Evolutionary conservation across 92 coral and sea anemone genomes (phyloP), one percentile per base, ranked within the genome.

Genomic region (Epizoanthus rinbou): DNA sequence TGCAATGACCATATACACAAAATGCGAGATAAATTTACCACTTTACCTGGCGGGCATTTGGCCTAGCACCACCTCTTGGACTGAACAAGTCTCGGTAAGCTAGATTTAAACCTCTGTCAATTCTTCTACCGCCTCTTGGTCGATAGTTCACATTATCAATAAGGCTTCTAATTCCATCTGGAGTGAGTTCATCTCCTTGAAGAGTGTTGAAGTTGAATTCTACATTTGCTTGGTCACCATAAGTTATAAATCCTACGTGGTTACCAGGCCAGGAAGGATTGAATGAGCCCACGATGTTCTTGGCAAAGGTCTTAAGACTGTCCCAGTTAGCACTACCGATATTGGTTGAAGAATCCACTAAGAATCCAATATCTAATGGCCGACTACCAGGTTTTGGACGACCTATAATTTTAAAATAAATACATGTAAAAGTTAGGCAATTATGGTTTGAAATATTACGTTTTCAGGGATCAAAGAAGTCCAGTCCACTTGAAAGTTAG

Each of bases 241-340:
- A 93, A 1, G 94, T 85, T 6, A 93, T 54, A 3, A 81, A 79
- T 21, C 91, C 98, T 23, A 93, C 82, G 65, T 82, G 98, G 74
- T 88, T 88, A 23, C 98, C 98, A 58, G 85, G 76, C n/a, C 85
- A 79, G 8, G 98, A 91, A n/a, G 90, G 82, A 1, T 84, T 82
- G 35, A 91, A 69, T n/a, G 89, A 82, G 56, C 86, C 58, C 57
- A 86, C 80, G 5, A 92, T 64, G 31, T 82, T 74, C 80, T 85
- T 80, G 57, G 86, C 72, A 73, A 75, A 92, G 9, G 59, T 10
- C 60, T 39, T 76, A 65, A 82, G 81, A 16, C 24, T 43, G 15
- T 39, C 80, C 57, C 57, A 78, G 69, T 78, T 62, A 15, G 23
- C 47, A 8, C 19, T 22, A 33, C 82, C 82, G 4, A 78, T 37